These are phyloP conservation scores for Clavelina lepadiformis DNA, from an alignment of 23 tunicate species.

Conservation along the genomic window DNA sequence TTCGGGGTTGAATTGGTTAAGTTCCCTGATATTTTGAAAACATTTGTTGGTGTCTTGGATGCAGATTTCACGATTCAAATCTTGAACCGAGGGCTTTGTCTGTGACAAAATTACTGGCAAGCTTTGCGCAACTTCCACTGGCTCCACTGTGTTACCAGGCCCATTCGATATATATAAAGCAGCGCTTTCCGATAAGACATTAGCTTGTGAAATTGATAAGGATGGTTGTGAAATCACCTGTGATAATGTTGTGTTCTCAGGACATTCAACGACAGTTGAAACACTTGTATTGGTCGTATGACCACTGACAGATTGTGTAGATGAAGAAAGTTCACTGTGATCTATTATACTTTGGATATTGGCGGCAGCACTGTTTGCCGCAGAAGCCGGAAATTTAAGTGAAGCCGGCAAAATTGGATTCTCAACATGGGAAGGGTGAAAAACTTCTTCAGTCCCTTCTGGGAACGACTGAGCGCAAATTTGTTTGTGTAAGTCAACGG, in stretches of 20 bases:
- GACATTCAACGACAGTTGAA: neutral
- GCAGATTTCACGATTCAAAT: neutral
- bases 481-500: conserved; percentile 55
- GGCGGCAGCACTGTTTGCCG: neutral
- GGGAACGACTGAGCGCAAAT: conserved; percentile 42
- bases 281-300: neutral
- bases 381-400: conserved; percentile 15
- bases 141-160: too few relatives aligned
- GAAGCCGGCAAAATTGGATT: conserved; percentile 3
- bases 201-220: too few relatives aligned
- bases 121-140: neutral
- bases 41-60: neutral
- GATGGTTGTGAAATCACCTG: too few relatives aligned
- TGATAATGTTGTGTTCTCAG: neutral
- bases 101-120: neutral
- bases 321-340: too few relatives aligned
- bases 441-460: neutral
- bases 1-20: conserved; percentile 20
- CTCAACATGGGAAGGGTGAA: neutral
- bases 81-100: too few relatives aligned
- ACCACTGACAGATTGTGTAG: too few relatives aligned
- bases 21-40: neutral
- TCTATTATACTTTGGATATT: too few relatives aligned
- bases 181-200: too few relatives aligned
- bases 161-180: too few relatives aligned